Evolutionary conservation across 2,113 vertebrate genomes (phyloP).

Genomic region (Aptenodytes patagonicus): DNA sequence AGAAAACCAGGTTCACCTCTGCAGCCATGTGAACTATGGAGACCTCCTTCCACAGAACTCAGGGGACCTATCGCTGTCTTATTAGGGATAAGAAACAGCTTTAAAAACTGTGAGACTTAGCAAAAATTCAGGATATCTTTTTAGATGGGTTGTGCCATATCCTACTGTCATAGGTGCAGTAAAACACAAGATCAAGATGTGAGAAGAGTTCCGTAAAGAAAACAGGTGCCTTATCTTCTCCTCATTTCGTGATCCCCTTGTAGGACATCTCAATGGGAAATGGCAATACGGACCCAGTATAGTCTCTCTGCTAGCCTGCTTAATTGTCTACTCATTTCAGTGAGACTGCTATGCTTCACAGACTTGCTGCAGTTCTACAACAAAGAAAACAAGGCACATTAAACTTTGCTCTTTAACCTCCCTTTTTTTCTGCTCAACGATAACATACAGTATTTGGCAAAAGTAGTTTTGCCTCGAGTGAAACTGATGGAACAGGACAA

Average conservation of each 20-base stretch:
- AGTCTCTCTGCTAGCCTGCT: neutral
- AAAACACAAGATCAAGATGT: neutral
- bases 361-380: neutral
- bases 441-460: neutral
- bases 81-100: neutral
- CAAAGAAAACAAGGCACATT: neutral
- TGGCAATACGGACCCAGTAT: neutral
- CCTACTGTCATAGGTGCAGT: neutral
- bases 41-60: neutral
- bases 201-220: neutral
- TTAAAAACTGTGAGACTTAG: neutral
- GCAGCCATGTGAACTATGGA: neutral
- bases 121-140: neutral
- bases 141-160: neutral
- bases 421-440: neutral
- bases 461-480: neutral
- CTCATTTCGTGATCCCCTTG: neutral
- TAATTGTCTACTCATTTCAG: neutral
- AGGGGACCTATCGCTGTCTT: neutral
- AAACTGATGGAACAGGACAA: neutral
- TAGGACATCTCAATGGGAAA: neutral
- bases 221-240: neutral
- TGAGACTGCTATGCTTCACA: neutral
- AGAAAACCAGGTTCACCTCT: neutral
- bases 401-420: neutral